Base-by-base conservation (phyloP, 2,113 vertebrate species). In the Archilochus colubris region DNA sequence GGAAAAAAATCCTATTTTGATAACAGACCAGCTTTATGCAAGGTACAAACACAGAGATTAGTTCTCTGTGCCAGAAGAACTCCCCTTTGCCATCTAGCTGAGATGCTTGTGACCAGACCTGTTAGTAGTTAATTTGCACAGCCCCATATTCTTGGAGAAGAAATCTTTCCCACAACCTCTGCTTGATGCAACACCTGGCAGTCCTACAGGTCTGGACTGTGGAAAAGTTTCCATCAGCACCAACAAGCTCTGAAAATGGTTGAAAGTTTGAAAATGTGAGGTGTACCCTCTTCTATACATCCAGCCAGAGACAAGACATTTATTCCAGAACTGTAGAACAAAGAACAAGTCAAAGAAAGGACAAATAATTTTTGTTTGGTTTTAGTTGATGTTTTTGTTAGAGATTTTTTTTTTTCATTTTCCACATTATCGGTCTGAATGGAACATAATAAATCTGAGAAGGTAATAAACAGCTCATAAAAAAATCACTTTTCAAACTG, bases 401-500 rank as follows among this genome's bases (percentile, higher is more conserved):
- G 46, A 69, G 80, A 0, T 12, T 51, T 73, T 21, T 54, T 79
- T 72, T 20, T 50, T 31, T 82, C 24, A 38, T 72, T 40, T 40
- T 66, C 46, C 86, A 83, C 82, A 66, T 93, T 86, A 86, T 91
- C 44, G 12, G 55, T 88, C 93, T 86, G 75, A 91, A 86, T 75
- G 69, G 88, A 91, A 72, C 94, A 96, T 70, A 93, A 90, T 95
- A 97, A 96, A 95, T 94, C 91, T 88, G 61, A 81, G 93, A 91
- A 86, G 64, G 91, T 88, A 96, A 96, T 97, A 96, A 97, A 96
- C 96, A 95, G 94, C 88, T 94, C 94, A 90, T 95, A 95, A 97
- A 95, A 40, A 96, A 95, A 88, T 94, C 85, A 59, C 94, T 92
- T 94, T 95, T 95, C 67, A 87, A 96, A 96, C 94, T 66, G 82